Base-by-base conservation (phyloP, 2,888 invertebrate species). In the Hermaeophaga mercurialis region DNA sequence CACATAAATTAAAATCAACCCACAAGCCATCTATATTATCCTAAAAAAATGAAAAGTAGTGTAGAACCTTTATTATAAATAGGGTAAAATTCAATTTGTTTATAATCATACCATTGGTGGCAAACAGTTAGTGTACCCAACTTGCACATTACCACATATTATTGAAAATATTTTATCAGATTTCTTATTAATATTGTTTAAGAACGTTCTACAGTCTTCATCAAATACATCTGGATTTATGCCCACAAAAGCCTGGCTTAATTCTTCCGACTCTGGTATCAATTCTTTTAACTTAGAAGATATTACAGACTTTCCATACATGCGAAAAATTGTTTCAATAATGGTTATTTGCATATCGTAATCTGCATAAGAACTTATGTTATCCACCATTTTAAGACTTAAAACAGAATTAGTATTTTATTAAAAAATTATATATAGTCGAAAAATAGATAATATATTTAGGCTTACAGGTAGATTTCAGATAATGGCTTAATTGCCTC, bases 391-490 rank as follows among this genome's bases (percentile, higher is more conserved):
- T 33, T 62, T 59, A n/a, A 26, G 59, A 17, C 61, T 62, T 5
- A 8, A 55, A 41, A 31, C 11, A 9, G 44, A 44, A 31, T 28
- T 52, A 11, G 12, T n/a, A n/a, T n/a, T n/a, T n/a, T n/a, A n/a
- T 18, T 41, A 45, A 11, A 36, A 14, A 18, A 31, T 28, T 28
- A 15, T 17, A 12, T 9, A 11, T 18, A 22, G 9, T 19, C 11
- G 15, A 38, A 18, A 14, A 12, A 3, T 43, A 19, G 36, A 38
- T 45, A 62, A n/a, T n/a, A n/a, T n/a, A n/a, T n/a, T n/a, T n/a
- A n/a, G n/a, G n/a, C 59, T 59, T 49, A 62, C 61, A 62, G 28
- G 33, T 59, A 62, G 8, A 54, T 47, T 19, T 53, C 26, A n/a
- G 62, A 47, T 4, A 62, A 17, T 8, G 43, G 41, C 3, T 43